These are phyloP conservation scores for Chroicocephalus ridibundus DNA, from an alignment of 2,113 vertebrate genomes.

Conservation along the genomic window DNA sequence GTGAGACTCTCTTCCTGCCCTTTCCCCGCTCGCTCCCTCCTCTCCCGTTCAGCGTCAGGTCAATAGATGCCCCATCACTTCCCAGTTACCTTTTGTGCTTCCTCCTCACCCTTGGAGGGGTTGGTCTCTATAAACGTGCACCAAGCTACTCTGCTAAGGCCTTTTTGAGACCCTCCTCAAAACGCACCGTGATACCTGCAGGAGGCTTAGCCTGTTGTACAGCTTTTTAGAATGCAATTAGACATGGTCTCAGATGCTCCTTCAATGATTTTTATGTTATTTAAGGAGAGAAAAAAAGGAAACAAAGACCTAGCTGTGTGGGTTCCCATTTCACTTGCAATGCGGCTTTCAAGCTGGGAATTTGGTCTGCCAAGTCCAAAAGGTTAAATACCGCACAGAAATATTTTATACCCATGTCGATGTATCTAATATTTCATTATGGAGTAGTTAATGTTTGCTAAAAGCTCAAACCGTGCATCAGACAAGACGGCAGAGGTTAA, in stretches of 20 bases:
- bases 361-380: constrained; percentile 5
- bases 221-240: constrained; percentile 6
- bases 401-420: neutral
- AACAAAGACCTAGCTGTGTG: neutral
- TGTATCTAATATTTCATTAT: neutral
- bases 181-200: neutral
- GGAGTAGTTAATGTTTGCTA: neutral
- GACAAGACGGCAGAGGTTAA: neutral
- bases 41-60: neutral
- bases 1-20: neutral
- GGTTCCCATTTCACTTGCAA: neutral
- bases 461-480: neutral
- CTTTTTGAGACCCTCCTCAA: neutral
- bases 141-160: too few species aligned
- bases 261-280: constrained; percentile 18
- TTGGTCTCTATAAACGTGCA: neutral
- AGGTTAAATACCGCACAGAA: constrained; percentile 50
- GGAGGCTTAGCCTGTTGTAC: neutral
- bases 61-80: neutral
- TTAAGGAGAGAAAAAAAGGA: constrained; percentile 29
- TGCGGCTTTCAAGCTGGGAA: neutral
- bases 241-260: neutral
- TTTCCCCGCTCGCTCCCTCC: neutral
- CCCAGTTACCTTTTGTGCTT: neutral
- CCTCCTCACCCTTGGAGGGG: neutral